Evolutionary conservation across 2,797 vertebrate species (phyloP).

Genomic region (Ctenopoma kingsleyae): DNA sequence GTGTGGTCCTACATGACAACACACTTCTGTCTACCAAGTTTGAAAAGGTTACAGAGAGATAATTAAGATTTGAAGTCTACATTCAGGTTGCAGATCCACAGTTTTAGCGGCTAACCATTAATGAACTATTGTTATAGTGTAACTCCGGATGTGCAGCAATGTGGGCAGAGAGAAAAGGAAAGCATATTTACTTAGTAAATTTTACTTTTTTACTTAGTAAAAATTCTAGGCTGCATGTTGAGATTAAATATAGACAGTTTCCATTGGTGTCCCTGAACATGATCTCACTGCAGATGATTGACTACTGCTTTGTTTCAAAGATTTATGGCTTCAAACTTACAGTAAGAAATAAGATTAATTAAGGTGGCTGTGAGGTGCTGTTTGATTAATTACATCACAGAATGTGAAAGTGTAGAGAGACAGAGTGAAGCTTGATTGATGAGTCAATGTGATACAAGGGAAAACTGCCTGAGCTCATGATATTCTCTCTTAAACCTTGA

Average conservation of each 20-base stretch:
- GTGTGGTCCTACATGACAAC: background rate
- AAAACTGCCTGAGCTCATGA: slow-evolving; percentile 41
- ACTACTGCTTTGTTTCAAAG: slow-evolving; percentile 28
- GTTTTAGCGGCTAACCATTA: background rate
- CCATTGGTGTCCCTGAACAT: background rate
- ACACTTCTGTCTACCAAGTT: background rate
- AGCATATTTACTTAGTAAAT: background rate
- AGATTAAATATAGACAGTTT: slow-evolving; percentile 12
- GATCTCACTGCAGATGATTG: slow-evolving; percentile 24
- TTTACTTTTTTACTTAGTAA: too few relatives aligned
- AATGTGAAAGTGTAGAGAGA: slow-evolving; percentile 34
- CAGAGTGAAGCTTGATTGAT: slow-evolving; percentile 48
- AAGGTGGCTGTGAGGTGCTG: slow-evolving; percentile 13
- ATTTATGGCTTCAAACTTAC: slow-evolving; percentile 30
- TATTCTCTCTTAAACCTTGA: slow-evolving; percentile 51
- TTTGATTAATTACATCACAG: slow-evolving; percentile 61
- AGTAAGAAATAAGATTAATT: slow-evolving; percentile 31
- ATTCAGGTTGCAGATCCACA: background rate
- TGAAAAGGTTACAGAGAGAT: slow-evolving; percentile 1
- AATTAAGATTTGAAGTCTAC: background rate
- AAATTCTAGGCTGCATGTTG: background rate
- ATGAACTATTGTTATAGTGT: background rate
- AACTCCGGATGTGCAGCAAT: slow-evolving; percentile 1
- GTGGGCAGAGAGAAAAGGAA: background rate
- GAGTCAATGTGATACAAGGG: slow-evolving; percentile 46